Conservation (phyloP, 2,113 vertebrate genomes). For the Phoenicopterus ruber region DNA sequence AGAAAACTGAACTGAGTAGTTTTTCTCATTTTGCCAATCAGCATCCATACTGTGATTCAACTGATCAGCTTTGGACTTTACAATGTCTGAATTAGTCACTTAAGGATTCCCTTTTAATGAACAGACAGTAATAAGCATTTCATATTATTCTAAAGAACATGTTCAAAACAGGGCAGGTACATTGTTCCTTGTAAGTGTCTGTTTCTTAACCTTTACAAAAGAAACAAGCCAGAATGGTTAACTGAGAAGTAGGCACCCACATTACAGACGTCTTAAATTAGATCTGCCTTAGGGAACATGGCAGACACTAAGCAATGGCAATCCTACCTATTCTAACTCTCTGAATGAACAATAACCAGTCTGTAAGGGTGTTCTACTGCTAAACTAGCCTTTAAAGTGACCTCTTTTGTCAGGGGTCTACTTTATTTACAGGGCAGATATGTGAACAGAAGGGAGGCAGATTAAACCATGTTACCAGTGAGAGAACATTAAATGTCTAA, state of each 20-base stretch:
- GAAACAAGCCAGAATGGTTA: not conserved
- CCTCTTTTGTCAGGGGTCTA: not conserved
- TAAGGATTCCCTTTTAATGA: not conserved
- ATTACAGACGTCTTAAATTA: not conserved
- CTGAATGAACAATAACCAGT: not conserved
- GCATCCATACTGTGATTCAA: not conserved
- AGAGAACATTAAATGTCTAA: too few species aligned
- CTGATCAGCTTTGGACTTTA: not conserved
- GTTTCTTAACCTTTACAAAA: not conserved
- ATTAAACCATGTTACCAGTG: not conserved
- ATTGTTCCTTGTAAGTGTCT: not conserved
- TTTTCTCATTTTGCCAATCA: not conserved
- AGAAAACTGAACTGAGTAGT: not conserved
- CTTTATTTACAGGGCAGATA: not conserved
- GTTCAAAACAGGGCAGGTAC: not conserved
- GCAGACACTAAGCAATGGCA: not conserved
- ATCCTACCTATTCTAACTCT: not conserved
- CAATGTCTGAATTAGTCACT: not conserved
- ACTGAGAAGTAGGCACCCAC: not conserved
- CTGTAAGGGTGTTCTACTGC: not conserved
- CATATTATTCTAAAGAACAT: not conserved
- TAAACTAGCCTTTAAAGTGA: not conserved
- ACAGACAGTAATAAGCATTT: not conserved
- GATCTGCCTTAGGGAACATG: not conserved
- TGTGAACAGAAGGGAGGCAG: not conserved